Conservation (phyloP, 2,113 vertebrate species). For the Polyodon spathula region DNA sequence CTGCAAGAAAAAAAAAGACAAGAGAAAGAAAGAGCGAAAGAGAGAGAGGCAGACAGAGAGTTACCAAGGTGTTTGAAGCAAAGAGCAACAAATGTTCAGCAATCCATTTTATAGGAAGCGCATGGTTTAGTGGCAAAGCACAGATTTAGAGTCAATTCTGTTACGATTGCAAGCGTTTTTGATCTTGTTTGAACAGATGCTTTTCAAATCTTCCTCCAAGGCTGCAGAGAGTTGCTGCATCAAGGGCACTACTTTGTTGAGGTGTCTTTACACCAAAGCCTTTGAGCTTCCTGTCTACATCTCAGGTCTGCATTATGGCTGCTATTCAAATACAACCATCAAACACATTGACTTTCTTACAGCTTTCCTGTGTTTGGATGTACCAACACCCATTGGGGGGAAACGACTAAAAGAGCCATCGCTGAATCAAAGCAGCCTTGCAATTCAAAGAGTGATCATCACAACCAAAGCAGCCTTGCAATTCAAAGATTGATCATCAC, state of each 20-base stretch:
- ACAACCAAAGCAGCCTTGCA: too few relatives aligned
- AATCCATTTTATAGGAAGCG: background rate
- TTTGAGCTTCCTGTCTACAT: too few relatives aligned
- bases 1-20: constrained; percentile 42
- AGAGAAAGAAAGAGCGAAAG: background rate
- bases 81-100: background rate
- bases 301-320: too few relatives aligned
- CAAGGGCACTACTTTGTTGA: too few relatives aligned
- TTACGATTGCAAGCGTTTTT: too few relatives aligned
- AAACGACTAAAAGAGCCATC: constrained; percentile 18
- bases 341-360: background rate
- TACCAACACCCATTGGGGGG: constrained; percentile 18
- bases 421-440: constrained; percentile 23
- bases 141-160: background rate
- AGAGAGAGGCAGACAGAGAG: constrained; percentile 9
- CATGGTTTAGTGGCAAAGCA: too few relatives aligned
- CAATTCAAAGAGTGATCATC: constrained; percentile 18
- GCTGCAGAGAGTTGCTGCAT: too few relatives aligned
- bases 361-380: background rate
- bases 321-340: background rate
- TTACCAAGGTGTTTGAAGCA: background rate
- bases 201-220: too few relatives aligned
- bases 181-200: too few relatives aligned
- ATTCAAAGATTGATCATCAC: too few relatives aligned
- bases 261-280: too few relatives aligned